Percentiles rank a stretch among this genome's conserved stretches.
Evolutionary conservation across 2,113 vertebrate genomes (phyloP).

Genomic region (Odocoileus hemionus): DNA sequence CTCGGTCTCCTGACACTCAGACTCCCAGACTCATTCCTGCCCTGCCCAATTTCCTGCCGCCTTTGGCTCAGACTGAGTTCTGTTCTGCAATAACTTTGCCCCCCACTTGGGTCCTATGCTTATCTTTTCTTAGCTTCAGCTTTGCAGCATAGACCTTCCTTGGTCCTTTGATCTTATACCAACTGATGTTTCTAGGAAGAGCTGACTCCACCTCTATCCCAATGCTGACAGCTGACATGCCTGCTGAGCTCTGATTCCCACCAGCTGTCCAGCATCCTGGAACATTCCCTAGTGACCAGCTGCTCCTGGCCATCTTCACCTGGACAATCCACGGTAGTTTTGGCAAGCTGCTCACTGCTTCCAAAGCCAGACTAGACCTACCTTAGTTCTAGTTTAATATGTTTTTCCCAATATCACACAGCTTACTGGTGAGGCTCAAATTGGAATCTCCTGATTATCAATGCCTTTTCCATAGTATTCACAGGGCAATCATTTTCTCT

Average conservation of each 20-base stretch:
- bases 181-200: conserved; percentile 23
- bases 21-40: background rate
- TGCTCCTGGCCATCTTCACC: background rate
- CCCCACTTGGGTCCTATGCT: background rate
- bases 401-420: background rate
- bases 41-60: background rate
- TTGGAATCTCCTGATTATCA: background rate
- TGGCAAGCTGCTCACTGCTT: background rate
- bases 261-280: conserved; percentile 13
- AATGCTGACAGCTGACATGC: conserved; percentile 28
- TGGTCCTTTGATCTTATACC: conserved; percentile 33
- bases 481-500: background rate
- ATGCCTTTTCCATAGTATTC: background rate
- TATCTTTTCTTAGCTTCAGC: background rate
- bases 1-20: background rate
- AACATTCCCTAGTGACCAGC: background rate
- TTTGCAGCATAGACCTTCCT: background rate
- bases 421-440: background rate
- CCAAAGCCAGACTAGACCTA: background rate
- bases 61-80: background rate
- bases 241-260: conserved; percentile 24
- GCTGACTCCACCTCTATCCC: background rate
- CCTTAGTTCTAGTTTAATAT: background rate
- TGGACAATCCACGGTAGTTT: background rate
- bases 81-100: background rate